Evolutionary conservation across 2,113 vertebrate species (phyloP).

Genomic region (Corythaeola cristata): DNA sequence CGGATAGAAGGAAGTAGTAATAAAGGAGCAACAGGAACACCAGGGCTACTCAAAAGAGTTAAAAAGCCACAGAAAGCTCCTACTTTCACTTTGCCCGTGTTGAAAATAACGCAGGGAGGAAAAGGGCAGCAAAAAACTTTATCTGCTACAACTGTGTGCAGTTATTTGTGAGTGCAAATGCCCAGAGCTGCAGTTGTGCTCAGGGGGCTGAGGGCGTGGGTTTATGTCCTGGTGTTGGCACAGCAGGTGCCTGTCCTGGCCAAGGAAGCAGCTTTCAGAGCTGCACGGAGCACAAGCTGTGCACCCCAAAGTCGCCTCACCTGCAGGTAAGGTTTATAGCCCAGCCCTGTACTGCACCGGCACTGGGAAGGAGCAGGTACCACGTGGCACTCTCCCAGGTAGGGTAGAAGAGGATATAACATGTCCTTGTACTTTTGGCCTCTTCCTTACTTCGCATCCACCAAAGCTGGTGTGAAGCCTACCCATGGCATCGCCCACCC

Average conservation of each 20-base stretch:
- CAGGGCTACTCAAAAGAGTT: background rate
- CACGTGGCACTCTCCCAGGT: background rate
- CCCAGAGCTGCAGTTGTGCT: background rate
- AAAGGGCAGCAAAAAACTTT: background rate
- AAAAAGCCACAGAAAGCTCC: background rate
- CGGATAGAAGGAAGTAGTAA: background rate
- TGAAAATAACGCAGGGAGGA: background rate
- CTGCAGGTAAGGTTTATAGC: background rate
- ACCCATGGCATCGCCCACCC: accelerated
- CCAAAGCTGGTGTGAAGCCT: background rate
- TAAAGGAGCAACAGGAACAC: background rate
- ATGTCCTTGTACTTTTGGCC: accelerated
- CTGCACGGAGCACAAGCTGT: background rate
- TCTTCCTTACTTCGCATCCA: background rate
- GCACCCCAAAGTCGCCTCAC: accelerated
- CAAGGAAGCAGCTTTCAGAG: background rate
- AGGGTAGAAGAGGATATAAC: accelerated
- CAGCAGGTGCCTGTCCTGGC: too few relatives aligned
- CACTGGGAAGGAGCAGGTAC: background rate
- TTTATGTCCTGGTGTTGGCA: too few relatives aligned
- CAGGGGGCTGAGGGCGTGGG: background rate
- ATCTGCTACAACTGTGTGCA: background rate
- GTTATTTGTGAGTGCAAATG: accelerated
- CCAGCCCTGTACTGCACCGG: accelerated
- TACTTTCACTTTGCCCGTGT: background rate